These are phyloP conservation scores for Diceros bicornis DNA, from an alignment of 2,797 vertebrate genomes.

Conservation along the genomic window DNA sequence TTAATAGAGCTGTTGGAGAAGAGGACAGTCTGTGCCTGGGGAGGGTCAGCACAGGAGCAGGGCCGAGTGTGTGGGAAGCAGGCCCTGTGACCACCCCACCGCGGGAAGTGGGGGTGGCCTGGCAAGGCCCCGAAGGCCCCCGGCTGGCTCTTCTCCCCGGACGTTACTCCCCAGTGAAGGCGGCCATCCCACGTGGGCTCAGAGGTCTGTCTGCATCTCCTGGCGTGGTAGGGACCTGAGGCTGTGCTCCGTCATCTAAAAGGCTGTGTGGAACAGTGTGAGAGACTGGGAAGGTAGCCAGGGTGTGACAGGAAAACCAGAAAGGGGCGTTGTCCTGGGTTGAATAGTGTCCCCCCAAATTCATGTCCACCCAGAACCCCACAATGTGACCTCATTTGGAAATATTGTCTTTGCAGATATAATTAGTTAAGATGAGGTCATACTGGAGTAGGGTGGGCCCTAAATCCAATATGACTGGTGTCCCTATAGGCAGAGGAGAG, in stretches of 20 bases:
- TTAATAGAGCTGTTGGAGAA: constrained; percentile 63
- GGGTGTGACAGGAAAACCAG: neutral
- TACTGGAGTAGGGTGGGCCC: neutral
- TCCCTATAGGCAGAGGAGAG: neutral
- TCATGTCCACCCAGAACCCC: neutral
- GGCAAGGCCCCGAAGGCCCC: neutral
- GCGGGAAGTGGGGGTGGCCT: neutral
- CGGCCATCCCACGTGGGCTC: accelerated
- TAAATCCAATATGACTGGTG: neutral
- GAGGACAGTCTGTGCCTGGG: constrained; percentile 63
- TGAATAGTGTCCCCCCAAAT: neutral
- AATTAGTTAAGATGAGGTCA: neutral
- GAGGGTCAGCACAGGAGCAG: neutral
- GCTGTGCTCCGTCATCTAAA: neutral
- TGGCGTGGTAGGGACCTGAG: neutral
- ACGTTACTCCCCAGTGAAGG: neutral
- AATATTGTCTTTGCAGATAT: neutral
- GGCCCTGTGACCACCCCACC: neutral
- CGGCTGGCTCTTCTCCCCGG: neutral
- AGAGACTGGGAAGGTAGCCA: neutral
- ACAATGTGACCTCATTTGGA: neutral
- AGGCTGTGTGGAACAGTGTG: neutral
- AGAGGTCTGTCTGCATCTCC: neutral
- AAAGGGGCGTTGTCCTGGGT: neutral
- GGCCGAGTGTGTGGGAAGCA: neutral